A percentile compares a stretch with the other conserved stretches of the same genome.
Evolutionary conservation across 1,140 invertebrate genomes (phyloP).

Genomic region (Acromyrmex heyeri): DNA sequence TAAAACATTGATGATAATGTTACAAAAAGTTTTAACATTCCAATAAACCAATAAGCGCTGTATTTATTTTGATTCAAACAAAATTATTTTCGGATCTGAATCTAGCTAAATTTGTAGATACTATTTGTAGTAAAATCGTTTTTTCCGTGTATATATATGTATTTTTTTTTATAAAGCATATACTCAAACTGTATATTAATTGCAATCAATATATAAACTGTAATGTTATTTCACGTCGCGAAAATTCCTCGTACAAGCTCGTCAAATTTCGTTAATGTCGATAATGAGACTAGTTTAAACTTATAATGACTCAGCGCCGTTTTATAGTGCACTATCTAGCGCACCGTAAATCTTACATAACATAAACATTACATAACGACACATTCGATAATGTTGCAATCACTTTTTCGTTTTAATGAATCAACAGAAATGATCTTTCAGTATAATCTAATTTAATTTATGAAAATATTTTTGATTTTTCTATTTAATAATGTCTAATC

Average conservation of each 20-base stretch:
- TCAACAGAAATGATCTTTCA: neutral
- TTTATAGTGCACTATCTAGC: slow-evolving; percentile 45
- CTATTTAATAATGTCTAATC: neutral
- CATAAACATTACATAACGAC: too few species aligned
- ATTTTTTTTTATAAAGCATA: neutral
- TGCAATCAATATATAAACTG: neutral
- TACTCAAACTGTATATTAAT: neutral
- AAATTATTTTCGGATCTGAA: too few species aligned
- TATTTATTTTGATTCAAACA: too few species aligned
- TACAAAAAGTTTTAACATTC: too few species aligned
- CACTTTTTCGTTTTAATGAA: neutral
- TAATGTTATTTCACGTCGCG: neutral
- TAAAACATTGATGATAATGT: too few species aligned
- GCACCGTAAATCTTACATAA: neutral
- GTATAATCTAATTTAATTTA: neutral
- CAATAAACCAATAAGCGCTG: too few species aligned
- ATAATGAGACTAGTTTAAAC: slow-evolving; percentile 66
- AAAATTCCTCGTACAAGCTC: slow-evolving; percentile 34
- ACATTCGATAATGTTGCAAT: neutral
- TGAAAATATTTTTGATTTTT: neutral
- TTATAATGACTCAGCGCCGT: slow-evolving; percentile 43
- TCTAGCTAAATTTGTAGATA: too few species aligned
- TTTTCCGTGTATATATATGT: too few species aligned
- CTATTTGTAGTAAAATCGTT: too few species aligned
- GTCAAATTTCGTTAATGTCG: slow-evolving; percentile 72